Base-by-base conservation (phyloP, 2,797 vertebrate species). In the Champsocephalus esox region DNA sequence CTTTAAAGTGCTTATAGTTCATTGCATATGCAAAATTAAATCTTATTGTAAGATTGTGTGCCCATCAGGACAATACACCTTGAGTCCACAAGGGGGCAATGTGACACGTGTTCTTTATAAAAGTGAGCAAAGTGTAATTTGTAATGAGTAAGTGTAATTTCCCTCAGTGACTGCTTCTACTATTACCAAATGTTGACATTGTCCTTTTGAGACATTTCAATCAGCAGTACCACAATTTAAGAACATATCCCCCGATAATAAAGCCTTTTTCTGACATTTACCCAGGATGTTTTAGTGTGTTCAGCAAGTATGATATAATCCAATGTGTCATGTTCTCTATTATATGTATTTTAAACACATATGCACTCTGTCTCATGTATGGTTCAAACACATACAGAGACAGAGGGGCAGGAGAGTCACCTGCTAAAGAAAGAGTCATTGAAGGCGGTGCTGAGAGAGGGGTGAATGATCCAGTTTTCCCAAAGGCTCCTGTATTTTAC, bases 41-140 rank as follows among this genome's bases (percentile, higher is more conserved):
- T 38, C 19, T 43, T 13, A 32, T 11, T 32, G 7, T 5, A 80
- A 14, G 3, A 60, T 21, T 51, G 6, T 60, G 8, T 62, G 12
- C 10, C 50, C 14, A 24, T 32, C 11, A 17, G 43, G 12, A 32
- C 17, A 65, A 7, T 76, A 38, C 61, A 43, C 10, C 9, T 28
- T 24, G 8, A 9, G 19, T 73, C 92, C 95, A 95, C 92, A 87
- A 86, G 93, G 85, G 88, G 94, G 93, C 84, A 90, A 84, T 92
- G 81, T 85, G 45, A 75, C 64, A 85, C 66, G n/a, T 43, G 55
- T 76, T 83, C 65, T 32, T 11, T 2, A 41, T 56, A 66, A 71
- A 24, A 9, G 21, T 58, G 9, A 73, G 46, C 58, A 16, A 5
- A 28, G 61, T 28, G 28, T 28, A 28, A 28, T 28, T 28, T 28